Evolutionary conservation across 2,888 invertebrate species (phyloP), one percentile per base, ranked within the genome.

Genomic region (Chymomyza procnemis): DNA sequence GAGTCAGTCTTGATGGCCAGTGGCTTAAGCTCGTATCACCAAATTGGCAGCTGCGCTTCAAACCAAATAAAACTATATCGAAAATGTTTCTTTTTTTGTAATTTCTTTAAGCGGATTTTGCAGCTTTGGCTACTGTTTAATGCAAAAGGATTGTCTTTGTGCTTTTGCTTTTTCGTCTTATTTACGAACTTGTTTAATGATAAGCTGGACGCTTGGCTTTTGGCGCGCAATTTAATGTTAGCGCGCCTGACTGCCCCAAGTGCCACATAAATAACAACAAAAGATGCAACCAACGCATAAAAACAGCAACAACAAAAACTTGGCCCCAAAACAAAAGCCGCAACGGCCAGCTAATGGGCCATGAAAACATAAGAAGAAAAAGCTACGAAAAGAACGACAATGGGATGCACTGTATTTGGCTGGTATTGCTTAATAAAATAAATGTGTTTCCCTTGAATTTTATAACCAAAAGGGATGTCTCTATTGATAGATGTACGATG

Each of bases 221-320:
- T 81, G 81, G 84, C 80, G 80, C 75, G 84, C 77, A 75, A 71
- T 73, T 74, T 12, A 58, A 59, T 67, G 65, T 67, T 52, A 66
- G 61, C 48, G 61, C 69, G 72, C 73, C 78, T 80, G 84, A 80
- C 83, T 69, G 80, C 84, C 83, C 71, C 80, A 70, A 83, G 83
- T 80, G 73, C 67, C 75, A 75, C 77, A 80, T 71, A 73, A 77
- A 77, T 62, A 75, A 77, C 54, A 55, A 16, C 56, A 58, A 61
- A 41, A 62, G 61, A 30, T 19, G 54, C 54, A 55, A 67, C 22
- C 54, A 55, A 67, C 22, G 19, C 56, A 57, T n/a, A 52, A 52
- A 3, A 41, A 21, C 16, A 22, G 56, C 30, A 46, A 12, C 54
- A 21, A 12, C 54, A 18, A 18, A 54, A 21, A 54, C 19, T 65